Evolutionary conservation across 1,140 invertebrate genomes (phyloP).

Genomic region (Brachionus calyciflorus): DNA sequence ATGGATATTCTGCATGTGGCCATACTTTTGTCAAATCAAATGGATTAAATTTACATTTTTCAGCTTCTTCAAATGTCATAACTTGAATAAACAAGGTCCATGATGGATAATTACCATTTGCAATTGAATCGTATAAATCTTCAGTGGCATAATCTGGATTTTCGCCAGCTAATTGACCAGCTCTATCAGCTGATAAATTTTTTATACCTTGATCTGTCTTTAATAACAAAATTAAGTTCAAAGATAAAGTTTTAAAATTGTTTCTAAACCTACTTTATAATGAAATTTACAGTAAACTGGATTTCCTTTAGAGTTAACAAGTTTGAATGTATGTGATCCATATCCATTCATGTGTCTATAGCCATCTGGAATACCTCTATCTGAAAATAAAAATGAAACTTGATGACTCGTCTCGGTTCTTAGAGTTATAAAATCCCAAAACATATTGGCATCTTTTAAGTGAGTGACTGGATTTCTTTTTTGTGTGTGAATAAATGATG

Average conservation of each 20-base stretch:
- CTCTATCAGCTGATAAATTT: conserved; percentile 72
- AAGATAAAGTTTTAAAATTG: background rate
- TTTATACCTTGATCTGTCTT: conserved; percentile 83
- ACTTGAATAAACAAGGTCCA: conserved; percentile 67
- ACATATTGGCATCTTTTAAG: conserved; percentile 74
- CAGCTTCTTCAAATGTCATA: conserved; percentile 66
- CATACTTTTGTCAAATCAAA: conserved; percentile 67
- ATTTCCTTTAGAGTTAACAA: conserved; percentile 76
- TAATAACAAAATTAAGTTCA: conserved; percentile 50
- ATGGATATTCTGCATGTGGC: conserved; percentile 82
- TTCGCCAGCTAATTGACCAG: conserved; percentile 68
- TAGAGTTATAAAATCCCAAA: conserved; percentile 89
- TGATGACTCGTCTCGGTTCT: conserved; percentile 78
- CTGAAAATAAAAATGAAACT: conserved; percentile 78
- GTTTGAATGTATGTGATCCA: conserved; percentile 89
- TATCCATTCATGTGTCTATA: conserved; percentile 88
- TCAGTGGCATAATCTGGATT: conserved; percentile 85
- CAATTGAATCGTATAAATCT: conserved; percentile 87
- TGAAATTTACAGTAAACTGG: conserved; percentile 88
- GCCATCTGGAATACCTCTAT: conserved; percentile 87
- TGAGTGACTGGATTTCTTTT: conserved; percentile 90
- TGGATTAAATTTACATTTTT: conserved; percentile 59
- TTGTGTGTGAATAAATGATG: conserved; percentile 64
- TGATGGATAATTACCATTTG: conserved; percentile 72
- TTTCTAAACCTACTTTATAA: conserved; percentile 67